Evolutionary conservation across 2,113 vertebrate genomes (phyloP).

Genomic region (Eleginops maclovinus): DNA sequence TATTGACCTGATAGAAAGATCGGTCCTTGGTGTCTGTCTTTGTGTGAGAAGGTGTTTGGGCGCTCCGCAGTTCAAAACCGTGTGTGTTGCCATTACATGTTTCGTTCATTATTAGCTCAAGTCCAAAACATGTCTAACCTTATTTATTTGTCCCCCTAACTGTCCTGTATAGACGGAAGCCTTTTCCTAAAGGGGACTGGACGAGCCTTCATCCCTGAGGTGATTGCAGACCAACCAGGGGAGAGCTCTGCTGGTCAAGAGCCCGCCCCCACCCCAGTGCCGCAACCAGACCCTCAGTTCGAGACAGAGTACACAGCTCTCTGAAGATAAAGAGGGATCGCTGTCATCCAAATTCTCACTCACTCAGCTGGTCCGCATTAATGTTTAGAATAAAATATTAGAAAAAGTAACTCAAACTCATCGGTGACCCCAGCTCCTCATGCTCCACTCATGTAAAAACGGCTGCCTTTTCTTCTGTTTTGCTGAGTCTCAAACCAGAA

Average conservation of each 20-base stretch:
- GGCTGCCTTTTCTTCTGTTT: slow-evolving; percentile 27
- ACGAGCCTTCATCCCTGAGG: slow-evolving; percentile 82
- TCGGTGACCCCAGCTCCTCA: background rate
- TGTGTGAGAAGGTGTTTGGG: slow-evolving; percentile 13
- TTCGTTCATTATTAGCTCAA: slow-evolving; percentile 1
- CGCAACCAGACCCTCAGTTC: slow-evolving; percentile 76
- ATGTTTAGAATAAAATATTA: slow-evolving; percentile 29
- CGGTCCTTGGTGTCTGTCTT: slow-evolving; percentile 68
- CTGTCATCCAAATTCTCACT: slow-evolving; percentile 5
- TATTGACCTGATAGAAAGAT: slow-evolving; percentile 5
- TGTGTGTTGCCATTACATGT: background rate
- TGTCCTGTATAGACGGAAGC: slow-evolving; percentile 83
- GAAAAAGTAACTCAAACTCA: slow-evolving; percentile 11
- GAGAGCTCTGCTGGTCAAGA: slow-evolving; percentile 81
- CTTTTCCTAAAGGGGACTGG: slow-evolving; percentile 82
- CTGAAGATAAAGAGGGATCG: slow-evolving; percentile 71
- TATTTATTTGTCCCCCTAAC: slow-evolving; percentile 8
- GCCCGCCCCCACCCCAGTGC: slow-evolving; percentile 54
- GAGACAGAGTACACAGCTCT: slow-evolving; percentile 90
- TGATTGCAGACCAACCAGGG: slow-evolving; percentile 72
- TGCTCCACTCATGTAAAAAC: background rate
- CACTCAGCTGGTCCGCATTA: slow-evolving; percentile 3
- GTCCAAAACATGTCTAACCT: background rate
- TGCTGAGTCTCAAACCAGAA: slow-evolving; percentile 37
- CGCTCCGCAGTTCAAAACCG: background rate